Base-by-base conservation (phyloP, 1,140 invertebrate species). In the Papilio dardanus region DNA sequence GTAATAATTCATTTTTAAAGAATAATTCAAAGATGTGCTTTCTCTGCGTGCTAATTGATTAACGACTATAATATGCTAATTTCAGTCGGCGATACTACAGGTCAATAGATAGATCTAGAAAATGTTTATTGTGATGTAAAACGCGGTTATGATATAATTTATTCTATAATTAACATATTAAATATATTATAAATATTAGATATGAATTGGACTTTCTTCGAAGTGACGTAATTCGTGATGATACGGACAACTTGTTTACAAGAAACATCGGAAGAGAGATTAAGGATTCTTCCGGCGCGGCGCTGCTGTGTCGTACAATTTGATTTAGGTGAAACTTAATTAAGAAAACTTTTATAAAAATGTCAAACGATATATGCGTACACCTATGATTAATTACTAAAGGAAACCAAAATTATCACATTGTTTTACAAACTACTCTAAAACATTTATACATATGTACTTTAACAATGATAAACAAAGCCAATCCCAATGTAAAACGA, bases 191-290 rank as follows among this genome's bases (percentile, higher is more conserved):
- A 24, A 42, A 42, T 42, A 69, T 69, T 69, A 69, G 19, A 69
- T 35, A 37, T 69, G 21, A 68, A 69, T 21, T 40, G 14, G 82
- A 84, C 88, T 90, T 90, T 90, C 88, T 80, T 82, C 83, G 77
- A 74, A 28, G 78, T 90, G 83, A 90, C 80, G 88, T 81, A 90
- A 90, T 40, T 79, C 76, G 83, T 86, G 83, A 79, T 83, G 85
- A 84, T 87, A 84, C 83, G 83, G 85, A 84, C 80, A 81, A 78
- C 76, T 84, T 84, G 85, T 87, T 90, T 80, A 84, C 86, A 84
- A 83, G 80, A 85, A 78, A 80, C 77, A 83, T 85, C 81, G 80
- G 85, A 85, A 86, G 82, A 83, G 78, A 58, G 74, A 84, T 88
- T 88, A 88, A 86, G 87, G 84, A 90, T 90, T 87, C 86, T 71